These are phyloP conservation scores for Diceros bicornis DNA, from an alignment of 2,797 vertebrate genomes.

Conservation along the genomic window DNA sequence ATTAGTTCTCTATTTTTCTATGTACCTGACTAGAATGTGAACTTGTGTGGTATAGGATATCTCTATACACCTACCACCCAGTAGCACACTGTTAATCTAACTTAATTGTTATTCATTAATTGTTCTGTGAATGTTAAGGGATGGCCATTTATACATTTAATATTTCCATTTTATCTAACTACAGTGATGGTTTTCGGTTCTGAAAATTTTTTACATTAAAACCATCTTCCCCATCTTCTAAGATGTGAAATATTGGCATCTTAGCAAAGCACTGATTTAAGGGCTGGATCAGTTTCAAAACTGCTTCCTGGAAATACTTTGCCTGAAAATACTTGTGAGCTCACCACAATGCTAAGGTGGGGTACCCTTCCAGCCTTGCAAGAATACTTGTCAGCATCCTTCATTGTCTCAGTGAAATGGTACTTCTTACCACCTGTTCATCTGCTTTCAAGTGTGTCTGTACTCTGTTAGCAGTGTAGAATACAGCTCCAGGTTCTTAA, in stretches of 20 bases:
- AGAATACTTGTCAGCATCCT: background rate
- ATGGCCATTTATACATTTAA: background rate
- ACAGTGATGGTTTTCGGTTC: background rate
- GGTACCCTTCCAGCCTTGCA: background rate
- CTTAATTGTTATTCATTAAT: background rate
- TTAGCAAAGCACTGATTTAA: constrained; percentile 15
- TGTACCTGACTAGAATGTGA: background rate
- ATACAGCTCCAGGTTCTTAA: background rate
- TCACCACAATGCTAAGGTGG: background rate
- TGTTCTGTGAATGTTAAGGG: background rate
- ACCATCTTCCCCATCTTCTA: background rate
- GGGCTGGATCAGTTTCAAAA: constrained; percentile 11
- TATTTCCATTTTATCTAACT: constrained; percentile 7
- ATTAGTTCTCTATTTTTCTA: background rate
- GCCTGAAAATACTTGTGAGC: background rate
- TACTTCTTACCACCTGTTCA: background rate
- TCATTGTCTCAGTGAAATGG: background rate
- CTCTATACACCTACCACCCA: background rate
- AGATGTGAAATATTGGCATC: background rate
- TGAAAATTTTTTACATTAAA: constrained; percentile 37
- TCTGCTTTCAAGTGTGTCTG: background rate
- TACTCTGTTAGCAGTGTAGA: background rate
- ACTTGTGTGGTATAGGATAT: background rate
- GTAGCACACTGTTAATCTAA: background rate
- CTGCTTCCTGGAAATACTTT: constrained; percentile 17